A percentile compares a stretch with the other conserved stretches of the same genome.
Conservation (phyloP, 2,888 invertebrate genomes). For the Lasioglossum vierecki region DNA sequence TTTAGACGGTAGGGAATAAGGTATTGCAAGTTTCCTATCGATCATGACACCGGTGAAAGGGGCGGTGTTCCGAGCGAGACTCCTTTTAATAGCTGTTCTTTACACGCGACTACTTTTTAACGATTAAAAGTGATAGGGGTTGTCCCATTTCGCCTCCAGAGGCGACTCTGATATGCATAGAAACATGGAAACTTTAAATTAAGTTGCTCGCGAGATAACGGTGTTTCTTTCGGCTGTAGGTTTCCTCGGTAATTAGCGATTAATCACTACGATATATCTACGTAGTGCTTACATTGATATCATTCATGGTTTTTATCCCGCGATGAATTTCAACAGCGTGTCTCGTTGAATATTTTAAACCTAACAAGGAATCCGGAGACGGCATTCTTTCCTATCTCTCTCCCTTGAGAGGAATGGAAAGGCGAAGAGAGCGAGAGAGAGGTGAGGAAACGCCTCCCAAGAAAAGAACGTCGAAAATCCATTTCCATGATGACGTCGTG, state of each 20-base stretch:
- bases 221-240: not conserved
- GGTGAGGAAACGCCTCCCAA: not conserved
- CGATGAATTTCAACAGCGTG: not conserved
- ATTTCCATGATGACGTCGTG: constrained; percentile 52
- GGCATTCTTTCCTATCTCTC: not conserved
- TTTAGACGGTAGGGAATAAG: not conserved
- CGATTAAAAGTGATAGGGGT: not conserved
- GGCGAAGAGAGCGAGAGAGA: not conserved
- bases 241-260: not conserved
- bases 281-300: not conserved
- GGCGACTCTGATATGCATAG: not conserved
- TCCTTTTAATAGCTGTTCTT: constrained; percentile 2
- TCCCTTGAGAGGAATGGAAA: not conserved
- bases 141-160: not conserved
- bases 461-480: constrained; percentile 46
- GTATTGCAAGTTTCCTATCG: not conserved
- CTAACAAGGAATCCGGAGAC: not conserved
- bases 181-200: not conserved
- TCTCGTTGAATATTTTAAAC: not conserved
- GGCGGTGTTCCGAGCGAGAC: not conserved
- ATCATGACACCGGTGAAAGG: not conserved
- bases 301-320: not conserved
- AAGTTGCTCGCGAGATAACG: not conserved
- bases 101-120: constrained; percentile 10
- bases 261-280: not conserved